A percentile compares a stretch with the other conserved stretches of the same genome.
Evolutionary conservation across 2,113 vertebrate genomes (phyloP).

Genomic region (Neofelis nebulosa): DNA sequence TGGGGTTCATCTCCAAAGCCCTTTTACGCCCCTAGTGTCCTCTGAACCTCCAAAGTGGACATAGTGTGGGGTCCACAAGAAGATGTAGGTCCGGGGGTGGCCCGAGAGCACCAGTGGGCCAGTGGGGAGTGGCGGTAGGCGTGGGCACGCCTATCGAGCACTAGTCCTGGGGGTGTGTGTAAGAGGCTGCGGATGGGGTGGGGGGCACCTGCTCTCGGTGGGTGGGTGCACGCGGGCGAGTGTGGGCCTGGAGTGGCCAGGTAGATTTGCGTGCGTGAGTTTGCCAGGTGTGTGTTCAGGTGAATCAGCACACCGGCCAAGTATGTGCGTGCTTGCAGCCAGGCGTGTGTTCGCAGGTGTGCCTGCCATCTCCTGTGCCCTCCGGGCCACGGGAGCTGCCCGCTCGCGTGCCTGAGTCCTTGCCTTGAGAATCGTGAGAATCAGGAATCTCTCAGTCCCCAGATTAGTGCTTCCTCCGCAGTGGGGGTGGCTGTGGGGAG

Average conservation of each 20-base stretch:
- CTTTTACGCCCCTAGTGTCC: background rate
- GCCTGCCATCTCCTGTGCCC: background rate
- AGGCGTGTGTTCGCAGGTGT: slow-evolving; percentile 38
- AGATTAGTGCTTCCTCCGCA: background rate
- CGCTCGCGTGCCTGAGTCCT: background rate
- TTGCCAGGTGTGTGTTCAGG: slow-evolving; percentile 22
- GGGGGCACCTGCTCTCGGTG: background rate
- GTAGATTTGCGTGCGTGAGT: background rate
- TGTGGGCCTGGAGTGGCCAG: background rate
- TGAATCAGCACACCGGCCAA: background rate
- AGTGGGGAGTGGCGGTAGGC: background rate
- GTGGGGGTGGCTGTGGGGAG: background rate
- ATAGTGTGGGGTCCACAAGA: background rate
- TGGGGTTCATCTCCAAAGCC: background rate
- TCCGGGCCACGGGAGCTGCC: background rate
- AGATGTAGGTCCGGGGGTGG: background rate
- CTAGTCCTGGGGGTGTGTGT: background rate
- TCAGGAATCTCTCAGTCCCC: background rate
- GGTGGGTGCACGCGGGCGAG: background rate
- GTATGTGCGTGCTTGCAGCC: background rate
- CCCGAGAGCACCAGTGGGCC: background rate
- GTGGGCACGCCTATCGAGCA: too few species aligned
- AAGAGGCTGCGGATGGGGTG: background rate
- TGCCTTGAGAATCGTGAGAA: slow-evolving; percentile 9
- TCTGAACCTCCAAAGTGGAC: background rate